These are phyloP conservation scores for Drosophila varians DNA, from an alignment of 1,140 invertebrate genomes.

Conservation along the genomic window DNA sequence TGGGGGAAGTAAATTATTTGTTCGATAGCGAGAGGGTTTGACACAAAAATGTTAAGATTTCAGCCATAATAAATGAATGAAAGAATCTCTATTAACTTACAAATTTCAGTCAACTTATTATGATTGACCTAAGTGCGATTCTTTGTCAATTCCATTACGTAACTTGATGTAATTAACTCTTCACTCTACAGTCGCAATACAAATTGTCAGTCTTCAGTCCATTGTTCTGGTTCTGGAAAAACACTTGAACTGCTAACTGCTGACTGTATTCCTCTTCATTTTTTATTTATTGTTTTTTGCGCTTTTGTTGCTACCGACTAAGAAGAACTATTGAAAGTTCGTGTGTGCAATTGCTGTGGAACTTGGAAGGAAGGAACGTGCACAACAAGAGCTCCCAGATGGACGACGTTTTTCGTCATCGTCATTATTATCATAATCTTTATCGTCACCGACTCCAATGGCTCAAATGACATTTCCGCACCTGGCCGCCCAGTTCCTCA, in stretches of 20 bases:
- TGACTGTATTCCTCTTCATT: constrained; percentile 26
- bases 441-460: constrained; percentile 48
- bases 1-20: constrained; percentile 32
- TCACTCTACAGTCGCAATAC: constrained; percentile 33
- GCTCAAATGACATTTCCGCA: constrained; percentile 52
- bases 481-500: constrained; percentile 10
- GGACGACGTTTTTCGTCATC: constrained; percentile 60
- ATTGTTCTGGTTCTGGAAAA: constrained; percentile 49
- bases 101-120: no score
- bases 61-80: no score
- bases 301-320: constrained; percentile 17
- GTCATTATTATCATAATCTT: constrained; percentile 41
- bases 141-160: constrained; percentile 50
- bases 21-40: neutral
- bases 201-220: constrained; percentile 15
- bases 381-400: constrained; percentile 57
- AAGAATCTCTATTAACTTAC: no score
- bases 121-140: neutral
- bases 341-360: constrained; percentile 30
- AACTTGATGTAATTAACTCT: constrained; percentile 62
- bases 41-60: neutral
- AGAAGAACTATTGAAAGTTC: constrained; percentile 29
- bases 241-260: constrained; percentile 46
- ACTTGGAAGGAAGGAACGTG: constrained; percentile 51
- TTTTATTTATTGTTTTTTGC: constrained; percentile 5